A percentile compares a stretch with the other conserved stretches of the same genome.
These are phyloP conservation scores for Calameuta filiformis DNA, from an alignment of 2,888 invertebrate genomes.

Conservation along the genomic window DNA sequence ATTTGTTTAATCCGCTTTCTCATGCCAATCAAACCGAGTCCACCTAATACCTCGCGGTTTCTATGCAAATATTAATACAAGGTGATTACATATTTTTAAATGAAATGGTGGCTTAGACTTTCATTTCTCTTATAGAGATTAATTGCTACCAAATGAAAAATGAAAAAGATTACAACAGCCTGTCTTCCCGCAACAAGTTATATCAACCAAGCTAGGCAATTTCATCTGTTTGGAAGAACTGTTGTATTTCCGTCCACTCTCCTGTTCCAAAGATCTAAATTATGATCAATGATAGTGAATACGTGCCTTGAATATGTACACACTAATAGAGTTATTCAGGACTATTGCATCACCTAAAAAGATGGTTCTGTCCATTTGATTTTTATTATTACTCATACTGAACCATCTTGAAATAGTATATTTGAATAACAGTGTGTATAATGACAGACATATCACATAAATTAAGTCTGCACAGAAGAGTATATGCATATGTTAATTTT, in stretches of 20 bases:
- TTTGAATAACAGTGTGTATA: no score
- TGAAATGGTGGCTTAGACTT: not conserved
- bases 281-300: not conserved
- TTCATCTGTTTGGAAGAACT: not conserved
- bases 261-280: not conserved
- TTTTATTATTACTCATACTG: no score
- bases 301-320: not conserved
- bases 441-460: not conserved
- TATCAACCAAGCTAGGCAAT: not conserved
- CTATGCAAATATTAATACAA: not conserved
- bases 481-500: not conserved
- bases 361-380: no score
- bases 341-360: no score
- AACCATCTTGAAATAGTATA: no score
- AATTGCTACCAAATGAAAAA: not conserved
- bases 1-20: not conserved
- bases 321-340: not conserved
- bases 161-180: not conserved
- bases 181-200: not conserved
- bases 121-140: not conserved
- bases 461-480: not conserved
- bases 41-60: not conserved
- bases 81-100: not conserved
- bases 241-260: not conserved
- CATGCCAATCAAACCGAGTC: slow-evolving; percentile 1